Evolutionary conservation across 2,888 invertebrate species (phyloP).

Genomic region (Amblyjoppa fuscipennis): DNA sequence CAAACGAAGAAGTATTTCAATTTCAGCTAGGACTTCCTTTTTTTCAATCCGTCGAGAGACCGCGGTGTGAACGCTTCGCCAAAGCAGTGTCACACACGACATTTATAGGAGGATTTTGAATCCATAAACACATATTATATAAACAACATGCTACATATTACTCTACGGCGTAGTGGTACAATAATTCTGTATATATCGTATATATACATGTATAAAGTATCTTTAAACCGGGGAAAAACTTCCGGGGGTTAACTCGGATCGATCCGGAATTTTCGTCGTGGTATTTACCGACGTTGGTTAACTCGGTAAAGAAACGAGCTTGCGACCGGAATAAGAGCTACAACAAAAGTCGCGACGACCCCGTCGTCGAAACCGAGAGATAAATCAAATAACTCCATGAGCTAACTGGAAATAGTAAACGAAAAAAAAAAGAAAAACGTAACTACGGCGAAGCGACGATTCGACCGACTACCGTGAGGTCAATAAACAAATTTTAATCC

Average conservation of each 20-base stretch:
- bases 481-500: constrained; percentile 53
- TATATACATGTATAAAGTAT: constrained; percentile 67
- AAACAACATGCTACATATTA: constrained; percentile 85
- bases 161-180: constrained; percentile 81
- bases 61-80: constrained; percentile 73
- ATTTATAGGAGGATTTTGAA: constrained; percentile 83
- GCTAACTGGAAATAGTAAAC: constrained; percentile 42
- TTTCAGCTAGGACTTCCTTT: constrained; percentile 34
- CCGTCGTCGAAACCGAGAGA: constrained; percentile 51
- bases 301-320: constrained; percentile 29
- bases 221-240: constrained; percentile 44
- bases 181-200: constrained; percentile 73
- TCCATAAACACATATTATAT: constrained; percentile 84
- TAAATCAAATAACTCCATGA: constrained; percentile 45
- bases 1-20: constrained; percentile 30
- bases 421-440: constrained; percentile 32
- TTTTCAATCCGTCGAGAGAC: constrained; percentile 51
- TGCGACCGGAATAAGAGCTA: constrained; percentile 40
- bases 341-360: constrained; percentile 62
- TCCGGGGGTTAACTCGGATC: constrained; percentile 21
- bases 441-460: constrained; percentile 34
- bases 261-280: constrained; percentile 25
- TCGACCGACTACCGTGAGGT: constrained; percentile 49
- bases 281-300: neutral
- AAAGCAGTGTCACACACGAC: constrained; percentile 82